phyloP scores from a whole-genome alignment of 2,797 vertebrate genomes.

The Synanceia verrucosa region DNA sequence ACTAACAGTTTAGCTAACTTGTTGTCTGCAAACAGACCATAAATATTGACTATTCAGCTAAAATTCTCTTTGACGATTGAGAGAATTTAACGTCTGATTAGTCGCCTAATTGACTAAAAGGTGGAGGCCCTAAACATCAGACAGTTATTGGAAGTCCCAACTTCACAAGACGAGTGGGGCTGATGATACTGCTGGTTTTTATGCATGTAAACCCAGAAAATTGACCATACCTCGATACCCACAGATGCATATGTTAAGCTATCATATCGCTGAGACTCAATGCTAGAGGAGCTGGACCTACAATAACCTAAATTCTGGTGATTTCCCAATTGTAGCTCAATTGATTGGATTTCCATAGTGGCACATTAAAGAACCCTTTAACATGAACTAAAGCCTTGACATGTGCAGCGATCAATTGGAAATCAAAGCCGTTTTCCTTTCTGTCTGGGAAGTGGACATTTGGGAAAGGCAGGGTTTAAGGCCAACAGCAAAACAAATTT shows the following conservation, averaged over 20 bases:
- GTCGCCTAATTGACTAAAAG: constrained; percentile 29
- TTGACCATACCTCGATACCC: too few species aligned
- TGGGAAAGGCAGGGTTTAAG: constrained; percentile 22
- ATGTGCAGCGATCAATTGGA: not conserved
- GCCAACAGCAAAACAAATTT: constrained; percentile 47
- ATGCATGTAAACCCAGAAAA: not conserved
- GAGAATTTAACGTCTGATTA: constrained; percentile 21
- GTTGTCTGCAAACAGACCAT: constrained; percentile 7
- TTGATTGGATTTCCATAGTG: not conserved
- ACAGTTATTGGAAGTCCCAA: not conserved
- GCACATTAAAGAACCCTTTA: not conserved
- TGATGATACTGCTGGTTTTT: not conserved
- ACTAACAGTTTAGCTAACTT: not conserved
- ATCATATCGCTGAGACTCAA: not conserved
- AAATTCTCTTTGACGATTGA: not conserved
- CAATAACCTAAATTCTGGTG: too few species aligned
- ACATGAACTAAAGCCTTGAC: not conserved
- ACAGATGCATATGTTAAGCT: not conserved
- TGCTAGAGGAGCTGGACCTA: not conserved
- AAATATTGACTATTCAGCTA: constrained; percentile 35
- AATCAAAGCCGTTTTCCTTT: constrained; percentile 23
- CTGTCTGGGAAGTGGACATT: constrained; percentile 16
- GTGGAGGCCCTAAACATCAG: constrained; percentile 10
- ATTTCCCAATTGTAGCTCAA: not conserved
- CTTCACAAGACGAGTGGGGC: not conserved